Evolutionary conservation across 2,797 vertebrate genomes (phyloP).

Genomic region (Graptemys geographica): DNA sequence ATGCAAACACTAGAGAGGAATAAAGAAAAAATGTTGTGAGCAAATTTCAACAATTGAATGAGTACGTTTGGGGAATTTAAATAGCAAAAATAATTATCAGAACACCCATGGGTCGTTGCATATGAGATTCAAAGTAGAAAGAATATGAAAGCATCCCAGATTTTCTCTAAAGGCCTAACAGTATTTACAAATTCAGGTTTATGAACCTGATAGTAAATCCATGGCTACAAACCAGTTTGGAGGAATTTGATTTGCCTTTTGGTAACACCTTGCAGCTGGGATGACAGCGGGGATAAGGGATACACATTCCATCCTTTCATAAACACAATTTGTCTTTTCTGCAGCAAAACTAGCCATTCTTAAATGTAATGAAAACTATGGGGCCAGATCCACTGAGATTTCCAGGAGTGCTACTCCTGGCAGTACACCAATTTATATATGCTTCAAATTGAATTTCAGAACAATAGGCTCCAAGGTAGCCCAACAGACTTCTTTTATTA

Average conservation of each 20-base stretch:
- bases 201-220: slow-evolving; percentile 65
- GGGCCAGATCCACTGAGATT: neutral
- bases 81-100: neutral
- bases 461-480: neutral
- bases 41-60: neutral
- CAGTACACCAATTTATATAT: slow-evolving; percentile 53
- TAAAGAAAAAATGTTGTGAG: neutral
- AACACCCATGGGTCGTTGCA: neutral
- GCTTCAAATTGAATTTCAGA: slow-evolving; percentile 60
- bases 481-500: slow-evolving; percentile 54
- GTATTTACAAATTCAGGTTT: slow-evolving; percentile 53
- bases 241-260: slow-evolving; percentile 53
- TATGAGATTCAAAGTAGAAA: slow-evolving; percentile 1
- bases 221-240: slow-evolving; percentile 27
- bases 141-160: neutral
- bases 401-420: neutral
- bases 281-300: neutral
- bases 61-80: neutral
- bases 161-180: slow-evolving; percentile 6
- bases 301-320: neutral
- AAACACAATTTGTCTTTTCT: slow-evolving; percentile 12
- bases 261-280: neutral
- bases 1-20: neutral
- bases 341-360: neutral
- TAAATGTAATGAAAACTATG: slow-evolving; percentile 47